These are phyloP conservation scores for Meloe dianella DNA, from an alignment of 2,888 invertebrate species.

Conservation along the genomic window DNA sequence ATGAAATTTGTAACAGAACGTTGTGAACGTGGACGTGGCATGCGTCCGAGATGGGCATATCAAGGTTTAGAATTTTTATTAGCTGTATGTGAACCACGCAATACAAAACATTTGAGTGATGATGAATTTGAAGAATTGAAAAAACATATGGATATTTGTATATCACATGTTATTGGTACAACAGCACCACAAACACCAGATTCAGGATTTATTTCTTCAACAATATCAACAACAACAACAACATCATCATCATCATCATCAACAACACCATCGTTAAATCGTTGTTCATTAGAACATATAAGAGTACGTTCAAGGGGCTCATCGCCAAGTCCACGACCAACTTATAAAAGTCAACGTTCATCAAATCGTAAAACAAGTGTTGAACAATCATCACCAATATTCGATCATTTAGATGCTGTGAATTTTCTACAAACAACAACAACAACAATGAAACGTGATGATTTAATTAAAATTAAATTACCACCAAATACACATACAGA, in stretches of 20 bases:
- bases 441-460: slow-evolving; percentile 24
- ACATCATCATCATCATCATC: slow-evolving; percentile 39
- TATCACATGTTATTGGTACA: slow-evolving; percentile 82
- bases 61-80: slow-evolving; percentile 88
- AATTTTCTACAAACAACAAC: slow-evolving; percentile 28
- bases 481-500: slow-evolving; percentile 49
- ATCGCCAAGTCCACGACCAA: slow-evolving; percentile 56
- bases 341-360: slow-evolving; percentile 55
- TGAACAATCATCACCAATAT: slow-evolving; percentile 49
- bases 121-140: slow-evolving; percentile 83
- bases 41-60: slow-evolving; percentile 86
- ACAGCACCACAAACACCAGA: slow-evolving; percentile 56
- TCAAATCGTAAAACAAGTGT: slow-evolving; percentile 52
- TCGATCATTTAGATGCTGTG: slow-evolving; percentile 41
- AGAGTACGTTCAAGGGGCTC: slow-evolving; percentile 53
- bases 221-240: slow-evolving; percentile 41
- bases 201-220: slow-evolving; percentile 53
- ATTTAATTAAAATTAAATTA: slow-evolving; percentile 40
- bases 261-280: slow-evolving; percentile 1
- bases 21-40: slow-evolving; percentile 78
- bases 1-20: slow-evolving; percentile 85
- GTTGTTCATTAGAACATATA: slow-evolving; percentile 50
- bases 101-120: slow-evolving; percentile 77
- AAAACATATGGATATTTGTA: slow-evolving; percentile 80
- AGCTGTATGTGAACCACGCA: slow-evolving; percentile 82